Percentiles rank a stretch among this genome's conserved stretches.
Evolutionary conservation across 2,113 vertebrate species (phyloP).

Genomic region (Neopipo cinnamomea): DNA sequence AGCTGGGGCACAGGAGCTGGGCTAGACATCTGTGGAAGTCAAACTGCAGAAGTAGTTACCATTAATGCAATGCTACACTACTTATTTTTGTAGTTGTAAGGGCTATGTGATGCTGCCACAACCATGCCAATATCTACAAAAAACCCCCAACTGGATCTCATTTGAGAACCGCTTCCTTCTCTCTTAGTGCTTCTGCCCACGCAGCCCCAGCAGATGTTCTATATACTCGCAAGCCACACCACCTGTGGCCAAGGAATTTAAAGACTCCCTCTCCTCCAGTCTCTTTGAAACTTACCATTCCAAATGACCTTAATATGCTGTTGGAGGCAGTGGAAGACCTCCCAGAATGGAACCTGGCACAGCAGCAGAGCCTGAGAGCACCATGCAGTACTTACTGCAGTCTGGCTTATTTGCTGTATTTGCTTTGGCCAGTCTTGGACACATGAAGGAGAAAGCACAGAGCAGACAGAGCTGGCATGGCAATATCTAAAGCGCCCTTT

Average conservation of each 20-base stretch:
- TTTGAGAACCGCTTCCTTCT: neutral
- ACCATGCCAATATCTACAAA: neutral
- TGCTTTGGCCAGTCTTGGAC: neutral
- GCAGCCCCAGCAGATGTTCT: neutral
- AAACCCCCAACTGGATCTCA: fast-evolving
- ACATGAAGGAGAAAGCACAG: neutral
- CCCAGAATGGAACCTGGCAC: neutral
- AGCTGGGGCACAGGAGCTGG: neutral
- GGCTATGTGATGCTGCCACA: neutral
- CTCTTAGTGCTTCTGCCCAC: neutral
- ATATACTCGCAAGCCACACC: fast-evolving
- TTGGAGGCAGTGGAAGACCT: neutral
- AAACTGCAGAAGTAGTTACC: neutral
- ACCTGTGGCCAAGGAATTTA: neutral
- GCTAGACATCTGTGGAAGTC: neutral
- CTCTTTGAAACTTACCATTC: neutral
- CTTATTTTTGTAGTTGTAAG: neutral
- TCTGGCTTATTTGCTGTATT: neutral
- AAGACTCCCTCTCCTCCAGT: neutral
- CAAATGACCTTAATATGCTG: neutral
- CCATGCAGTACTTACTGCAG: neutral
- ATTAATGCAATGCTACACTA: neutral
- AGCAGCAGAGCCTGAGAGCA: neutral
- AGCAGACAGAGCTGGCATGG: neutral
- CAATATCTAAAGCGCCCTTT: neutral